Base-by-base conservation (phyloP, 2,113 vertebrate species). In the Galbula dea region DNA sequence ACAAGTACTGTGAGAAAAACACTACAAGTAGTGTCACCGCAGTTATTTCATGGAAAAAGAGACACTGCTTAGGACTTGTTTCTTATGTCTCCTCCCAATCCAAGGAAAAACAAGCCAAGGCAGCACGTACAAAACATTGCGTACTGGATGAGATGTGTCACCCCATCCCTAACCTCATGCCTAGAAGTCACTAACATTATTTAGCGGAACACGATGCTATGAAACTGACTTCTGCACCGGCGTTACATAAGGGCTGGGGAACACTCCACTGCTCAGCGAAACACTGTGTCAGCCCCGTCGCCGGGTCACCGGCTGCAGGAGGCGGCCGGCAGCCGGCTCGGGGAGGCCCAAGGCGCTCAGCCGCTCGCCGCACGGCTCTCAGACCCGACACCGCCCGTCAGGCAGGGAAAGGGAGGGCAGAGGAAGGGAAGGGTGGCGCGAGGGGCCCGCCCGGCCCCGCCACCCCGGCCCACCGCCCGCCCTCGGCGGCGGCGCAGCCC, bases 61-160 rank as follows among this genome's bases (percentile, higher is more conserved):
- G 18, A 78, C 24, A 7, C 6, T 16, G 36, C 52, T 81, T 23
- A 46, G 63, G 22, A 41, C 51, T 77, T 21, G n/a, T 8, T 46
- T 52, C 21, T 43, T 37, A 63, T 74, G 61, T n/a, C 78, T 55
- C 77, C 55, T 36, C 52, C 52, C 58, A 24, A 2, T 1, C 16
- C 66, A 68, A 4, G 39, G 30, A 2, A 74, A 90, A 81, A 65
- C 41, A 61, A 88, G 18, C 4, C 51, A 51, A 27, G 26, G 37
- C 6, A 66, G 14, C 45, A 26, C 4, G 3, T 3, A 66, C 0
- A 3, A n/a, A 83, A 29, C 32, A 2, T 0, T 13, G 49, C 43
- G 51, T 6, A 16, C 45, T 7, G 76, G 24, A 29, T 0, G 52
- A 34, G 39, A 46, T 11, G 67, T 0, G 39, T 1, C 29, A 45